Conservation (phyloP, 2,797 vertebrate genomes). For the Pseudochirops cupreus region DNA sequence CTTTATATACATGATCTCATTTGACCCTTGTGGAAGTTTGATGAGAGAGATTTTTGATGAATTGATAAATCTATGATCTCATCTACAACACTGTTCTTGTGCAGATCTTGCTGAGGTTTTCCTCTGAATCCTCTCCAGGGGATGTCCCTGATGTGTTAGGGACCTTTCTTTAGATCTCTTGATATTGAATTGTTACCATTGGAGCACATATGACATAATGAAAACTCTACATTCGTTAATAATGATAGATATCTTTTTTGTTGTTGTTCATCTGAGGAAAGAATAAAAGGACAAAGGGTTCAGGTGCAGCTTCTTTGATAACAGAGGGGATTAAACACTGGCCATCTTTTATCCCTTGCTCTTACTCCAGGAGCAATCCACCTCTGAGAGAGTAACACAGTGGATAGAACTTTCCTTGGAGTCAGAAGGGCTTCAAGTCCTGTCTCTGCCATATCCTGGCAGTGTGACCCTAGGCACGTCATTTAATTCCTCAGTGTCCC, state of each 20-base stretch:
- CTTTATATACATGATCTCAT: background rate
- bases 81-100: background rate
- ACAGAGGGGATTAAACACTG: background rate
- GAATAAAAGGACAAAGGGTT: background rate
- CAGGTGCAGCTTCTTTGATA: background rate
- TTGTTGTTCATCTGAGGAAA: background rate
- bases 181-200: background rate
- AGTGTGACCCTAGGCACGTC: background rate
- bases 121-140: background rate
- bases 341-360: background rate
- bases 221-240: background rate
- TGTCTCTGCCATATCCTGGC: background rate
- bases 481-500: background rate
- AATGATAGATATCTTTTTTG: background rate
- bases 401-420: background rate
- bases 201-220: background rate
- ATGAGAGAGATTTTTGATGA: background rate
- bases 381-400: background rate
- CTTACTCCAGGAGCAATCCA: background rate
- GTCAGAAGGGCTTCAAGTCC: background rate
- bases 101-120: background rate
- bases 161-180: background rate
- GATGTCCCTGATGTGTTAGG: background rate
- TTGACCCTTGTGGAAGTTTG: background rate
- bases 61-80: background rate